Evolutionary conservation across 2,113 vertebrate genomes (phyloP).

Genomic region (Halichoerus grypus): DNA sequence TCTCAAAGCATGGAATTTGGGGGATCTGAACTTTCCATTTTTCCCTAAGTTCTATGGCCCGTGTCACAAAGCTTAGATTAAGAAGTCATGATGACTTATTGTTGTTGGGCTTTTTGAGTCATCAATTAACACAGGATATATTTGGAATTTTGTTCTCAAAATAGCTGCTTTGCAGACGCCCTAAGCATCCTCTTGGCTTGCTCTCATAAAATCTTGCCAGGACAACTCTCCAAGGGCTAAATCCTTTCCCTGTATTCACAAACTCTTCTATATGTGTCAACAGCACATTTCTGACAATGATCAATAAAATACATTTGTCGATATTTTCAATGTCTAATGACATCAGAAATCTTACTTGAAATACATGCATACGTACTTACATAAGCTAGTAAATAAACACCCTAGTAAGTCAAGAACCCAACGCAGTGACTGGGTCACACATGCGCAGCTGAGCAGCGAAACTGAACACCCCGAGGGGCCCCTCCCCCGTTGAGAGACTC

Average conservation of each 20-base stretch:
- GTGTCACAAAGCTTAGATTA: neutral
- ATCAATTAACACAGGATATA: constrained; percentile 11
- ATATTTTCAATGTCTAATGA: neutral
- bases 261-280: neutral
- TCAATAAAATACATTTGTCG: neutral
- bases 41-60: neutral
- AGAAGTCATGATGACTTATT: neutral
- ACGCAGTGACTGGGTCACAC: neutral
- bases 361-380: neutral
- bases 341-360: neutral
- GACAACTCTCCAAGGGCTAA: neutral
- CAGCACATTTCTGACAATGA: neutral
- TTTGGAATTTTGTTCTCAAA: constrained; percentile 44
- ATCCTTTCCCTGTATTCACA: neutral
- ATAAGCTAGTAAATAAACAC: neutral
- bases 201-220: constrained; percentile 19
- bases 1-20: neutral
- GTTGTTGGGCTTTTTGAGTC: neutral
- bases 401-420: neutral
- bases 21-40: neutral
- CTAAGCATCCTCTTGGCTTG: neutral
- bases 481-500: neutral
- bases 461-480: neutral
- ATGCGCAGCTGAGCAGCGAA: neutral
- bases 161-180: neutral